Evolutionary conservation across 2,113 vertebrate genomes (phyloP), one percentile per base, ranked within the genome.

Genomic region (Cavia aperea): DNA sequence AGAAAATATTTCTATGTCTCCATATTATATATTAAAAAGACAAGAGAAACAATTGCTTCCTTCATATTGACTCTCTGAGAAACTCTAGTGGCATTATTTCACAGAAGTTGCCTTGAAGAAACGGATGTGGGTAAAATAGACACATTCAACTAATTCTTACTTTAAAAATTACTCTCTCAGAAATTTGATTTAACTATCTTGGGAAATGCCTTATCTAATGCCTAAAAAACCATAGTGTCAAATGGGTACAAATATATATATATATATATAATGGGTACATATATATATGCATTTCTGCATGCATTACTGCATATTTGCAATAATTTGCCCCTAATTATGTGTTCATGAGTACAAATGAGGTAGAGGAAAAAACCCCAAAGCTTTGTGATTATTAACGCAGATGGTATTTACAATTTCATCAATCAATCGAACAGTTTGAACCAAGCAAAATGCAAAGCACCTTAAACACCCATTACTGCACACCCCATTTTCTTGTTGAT

Each of bases 1-100:
- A 92, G 91, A 97, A 97, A 97, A 95, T 87, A 96, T 81, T 95
- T 91, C 90, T 86, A 70, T 96, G 81, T 95, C 95, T 97, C 96
- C 68, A 86, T 91, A 95, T 85, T 89, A 91, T 92, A 95, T 92
- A 97, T 90, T 62, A 93, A 95, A 94, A 94, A 95, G 46, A 93
- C 95, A 89, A 95, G 14, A 96, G 89, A 63, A 95, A 72, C 92
- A 91, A 60, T 39, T 16, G 43, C 39, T 88, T 89, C 58, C 77
- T 83, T 94, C 29, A 12, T 12, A 5, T 23, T 36, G 43, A 87
- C 31, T 62, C 90, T 39, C 39, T 73, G 89, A 93, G 81, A 93
- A 93, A 75, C 66, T 91, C 70, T 33, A 5, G 51, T 21, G 73
- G 9, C 36, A 75, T 70, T 65, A 70, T 72, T 81, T 88, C 84